Conservation (phyloP, 2,797 vertebrate genomes). For the Bryconaethiops microstoma region DNA sequence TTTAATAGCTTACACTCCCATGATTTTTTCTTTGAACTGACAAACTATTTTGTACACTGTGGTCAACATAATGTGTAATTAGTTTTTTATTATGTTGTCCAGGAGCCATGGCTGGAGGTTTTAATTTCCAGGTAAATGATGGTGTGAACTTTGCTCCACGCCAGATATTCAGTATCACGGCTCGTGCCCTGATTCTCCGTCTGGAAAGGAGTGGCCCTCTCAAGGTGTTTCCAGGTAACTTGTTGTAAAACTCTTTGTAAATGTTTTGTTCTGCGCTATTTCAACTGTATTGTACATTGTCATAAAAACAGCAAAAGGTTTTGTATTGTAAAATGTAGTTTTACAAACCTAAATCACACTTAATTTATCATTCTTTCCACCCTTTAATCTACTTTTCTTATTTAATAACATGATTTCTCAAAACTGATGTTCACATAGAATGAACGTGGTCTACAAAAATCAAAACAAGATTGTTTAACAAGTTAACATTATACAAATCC, state of each 20-base stretch:
- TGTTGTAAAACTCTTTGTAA: not conserved
- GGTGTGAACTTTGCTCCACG: conserved; percentile 86
- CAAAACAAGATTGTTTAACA: too few species aligned
- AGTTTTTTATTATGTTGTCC: conserved; percentile 22
- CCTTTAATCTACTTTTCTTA: too few species aligned
- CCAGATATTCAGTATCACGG: conserved; percentile 90
- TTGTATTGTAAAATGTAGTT: too few species aligned
- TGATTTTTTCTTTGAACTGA: too few species aligned
- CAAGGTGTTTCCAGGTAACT: conserved; percentile 81
- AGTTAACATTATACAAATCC: too few species aligned
- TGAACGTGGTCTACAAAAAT: too few species aligned
- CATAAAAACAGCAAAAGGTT: not conserved
- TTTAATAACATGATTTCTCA: too few species aligned
- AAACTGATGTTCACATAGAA: too few species aligned
- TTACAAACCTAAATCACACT: too few species aligned
- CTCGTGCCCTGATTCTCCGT: conserved; percentile 77
- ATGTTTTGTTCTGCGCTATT: not conserved
- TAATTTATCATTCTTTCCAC: too few species aligned
- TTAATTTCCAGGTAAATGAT: conserved; percentile 92
- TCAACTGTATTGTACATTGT: not conserved
- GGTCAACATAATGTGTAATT: not conserved
- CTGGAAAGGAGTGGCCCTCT: conserved; percentile 83
- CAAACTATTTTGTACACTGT: too few species aligned
- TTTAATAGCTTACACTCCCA: not conserved
- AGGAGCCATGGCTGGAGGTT: conserved; percentile 89